Evolutionary conservation across 1,140 invertebrate species (phyloP).

Genomic region (Conus betulinus): DNA sequence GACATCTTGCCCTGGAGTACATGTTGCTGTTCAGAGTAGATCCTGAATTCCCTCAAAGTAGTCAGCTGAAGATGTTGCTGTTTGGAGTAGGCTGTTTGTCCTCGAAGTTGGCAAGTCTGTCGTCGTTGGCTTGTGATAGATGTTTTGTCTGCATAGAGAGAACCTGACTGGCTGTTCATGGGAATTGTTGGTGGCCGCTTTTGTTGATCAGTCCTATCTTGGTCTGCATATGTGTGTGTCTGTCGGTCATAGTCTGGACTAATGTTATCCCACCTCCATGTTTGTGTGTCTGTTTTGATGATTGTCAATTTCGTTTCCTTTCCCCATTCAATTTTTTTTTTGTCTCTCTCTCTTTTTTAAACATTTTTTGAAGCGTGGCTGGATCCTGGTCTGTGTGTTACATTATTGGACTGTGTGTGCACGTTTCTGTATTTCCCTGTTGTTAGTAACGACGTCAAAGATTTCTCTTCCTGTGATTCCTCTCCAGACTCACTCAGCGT

Average conservation of each 20-base stretch:
- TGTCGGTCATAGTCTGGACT: background rate
- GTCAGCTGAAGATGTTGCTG: too few species aligned
- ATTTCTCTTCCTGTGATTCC: background rate
- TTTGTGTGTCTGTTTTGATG: background rate
- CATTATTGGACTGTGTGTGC: background rate
- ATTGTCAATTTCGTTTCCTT: background rate
- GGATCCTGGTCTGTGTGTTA: background rate
- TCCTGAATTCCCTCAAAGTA: too few species aligned
- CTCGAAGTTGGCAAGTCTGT: background rate
- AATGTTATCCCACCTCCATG: background rate
- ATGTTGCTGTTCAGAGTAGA: too few species aligned
- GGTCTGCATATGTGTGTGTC: conserved; percentile 8
- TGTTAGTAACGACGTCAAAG: too few species aligned
- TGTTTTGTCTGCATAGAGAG: background rate
- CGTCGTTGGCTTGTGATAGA: background rate
- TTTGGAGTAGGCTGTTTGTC: too few species aligned
- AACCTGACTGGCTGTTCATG: background rate
- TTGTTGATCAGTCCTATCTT: too few species aligned
- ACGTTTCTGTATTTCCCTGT: background rate
- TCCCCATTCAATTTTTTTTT: background rate
- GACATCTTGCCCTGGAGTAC: too few species aligned
- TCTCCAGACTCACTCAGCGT: background rate
- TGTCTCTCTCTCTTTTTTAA: background rate
- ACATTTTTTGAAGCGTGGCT: background rate
- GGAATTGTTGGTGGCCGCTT: background rate